Percentiles rank a stretch among this genome's conserved stretches.
These are phyloP conservation scores for Apostichopus parvimensis DNA, from an alignment of 35 echinoderm and acorn worm genomes.

Conservation along the genomic window DNA sequence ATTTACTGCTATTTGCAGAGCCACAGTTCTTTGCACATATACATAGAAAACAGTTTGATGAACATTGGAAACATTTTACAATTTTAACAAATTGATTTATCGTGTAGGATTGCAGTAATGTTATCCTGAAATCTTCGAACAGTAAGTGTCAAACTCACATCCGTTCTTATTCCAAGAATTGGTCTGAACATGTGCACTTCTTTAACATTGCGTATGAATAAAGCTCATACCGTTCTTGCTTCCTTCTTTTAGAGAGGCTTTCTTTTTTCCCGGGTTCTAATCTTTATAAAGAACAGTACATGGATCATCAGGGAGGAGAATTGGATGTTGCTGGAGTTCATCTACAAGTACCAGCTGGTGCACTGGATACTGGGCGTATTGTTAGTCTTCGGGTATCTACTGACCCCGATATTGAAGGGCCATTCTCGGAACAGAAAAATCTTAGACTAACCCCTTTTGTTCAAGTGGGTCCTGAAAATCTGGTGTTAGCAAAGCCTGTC, in stretches of 20 bases:
- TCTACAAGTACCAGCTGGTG: background rate
- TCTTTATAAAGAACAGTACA: conserved; percentile 5
- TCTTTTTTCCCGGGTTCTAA: background rate
- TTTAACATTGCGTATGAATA: no score
- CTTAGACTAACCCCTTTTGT: background rate
- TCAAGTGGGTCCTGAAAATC: background rate
- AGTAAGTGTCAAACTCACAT: no score
- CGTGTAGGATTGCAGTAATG: no score
- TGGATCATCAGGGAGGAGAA: background rate
- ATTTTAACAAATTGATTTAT: no score
- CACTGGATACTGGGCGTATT: background rate
- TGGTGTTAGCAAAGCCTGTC: background rate
- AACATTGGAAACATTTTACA: no score
- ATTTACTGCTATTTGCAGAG: no score
- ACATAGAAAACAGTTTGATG: no score
- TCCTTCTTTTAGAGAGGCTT: background rate
- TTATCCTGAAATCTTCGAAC: no score
- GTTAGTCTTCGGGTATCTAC: background rate
- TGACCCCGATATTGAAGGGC: background rate
- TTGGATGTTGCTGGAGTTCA: background rate
- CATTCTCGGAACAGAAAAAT: background rate
- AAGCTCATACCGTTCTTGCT: no score
- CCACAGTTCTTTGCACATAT: no score
- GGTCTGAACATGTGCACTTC: no score
- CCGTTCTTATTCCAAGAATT: no score